Conservation (phyloP, 1,140 invertebrate genomes). For the Chironomus tepperi region DNA sequence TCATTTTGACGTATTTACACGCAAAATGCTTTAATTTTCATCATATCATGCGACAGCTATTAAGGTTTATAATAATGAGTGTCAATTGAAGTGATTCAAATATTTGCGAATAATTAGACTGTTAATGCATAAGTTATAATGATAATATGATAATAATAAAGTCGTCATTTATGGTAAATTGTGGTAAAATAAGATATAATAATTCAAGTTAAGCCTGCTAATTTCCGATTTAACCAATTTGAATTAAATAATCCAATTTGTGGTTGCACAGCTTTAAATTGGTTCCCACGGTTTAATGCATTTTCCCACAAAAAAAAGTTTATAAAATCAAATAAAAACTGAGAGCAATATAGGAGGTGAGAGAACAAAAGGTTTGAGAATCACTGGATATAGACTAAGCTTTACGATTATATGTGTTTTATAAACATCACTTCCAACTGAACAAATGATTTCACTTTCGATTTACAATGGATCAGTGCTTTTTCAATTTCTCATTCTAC, state of each 20-base stretch:
- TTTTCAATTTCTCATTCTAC: background rate
- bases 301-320: background rate
- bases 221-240: background rate
- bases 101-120: too few relatives aligned
- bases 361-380: slow-evolving; percentile 1
- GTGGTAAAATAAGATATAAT: too few relatives aligned
- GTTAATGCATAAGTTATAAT: too few relatives aligned
- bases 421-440: background rate
- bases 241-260: background rate
- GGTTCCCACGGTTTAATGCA: background rate
- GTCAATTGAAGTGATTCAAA: too few relatives aligned
- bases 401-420: background rate
- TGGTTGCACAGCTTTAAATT: too few relatives aligned
- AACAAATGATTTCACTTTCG: background rate
- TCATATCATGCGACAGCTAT: too few relatives aligned
- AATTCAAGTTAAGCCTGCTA: background rate
- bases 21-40: too few relatives aligned
- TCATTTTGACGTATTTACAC: too few relatives aligned
- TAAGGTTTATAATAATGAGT: too few relatives aligned
- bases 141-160: too few relatives aligned
- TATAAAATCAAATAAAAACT: background rate
- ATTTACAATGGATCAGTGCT: background rate
- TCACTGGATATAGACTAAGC: background rate
- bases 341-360: too few relatives aligned
- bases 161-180: too few relatives aligned